phyloP scores from a whole-genome alignment of 2,888 invertebrate species.

The Drosophila maculinotata region DNA sequence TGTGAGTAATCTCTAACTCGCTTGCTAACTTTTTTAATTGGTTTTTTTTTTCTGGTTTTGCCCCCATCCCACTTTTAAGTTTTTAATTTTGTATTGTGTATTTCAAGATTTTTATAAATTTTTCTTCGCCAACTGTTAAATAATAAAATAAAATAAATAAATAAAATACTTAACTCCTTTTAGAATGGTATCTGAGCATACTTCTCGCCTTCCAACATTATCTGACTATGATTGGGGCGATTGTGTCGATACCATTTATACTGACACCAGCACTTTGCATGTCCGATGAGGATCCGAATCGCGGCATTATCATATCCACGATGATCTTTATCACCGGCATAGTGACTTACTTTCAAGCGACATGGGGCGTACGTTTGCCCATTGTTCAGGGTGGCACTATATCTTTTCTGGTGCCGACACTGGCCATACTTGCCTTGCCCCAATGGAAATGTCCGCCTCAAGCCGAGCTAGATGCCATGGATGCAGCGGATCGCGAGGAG shows the following conservation, averaged over 20 bases:
- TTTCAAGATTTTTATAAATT: too few species aligned
- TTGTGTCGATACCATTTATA: slow-evolving; percentile 93
- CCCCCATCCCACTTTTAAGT: too few species aligned
- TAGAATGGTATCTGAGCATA: slow-evolving; percentile 91
- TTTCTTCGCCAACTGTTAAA: too few species aligned
- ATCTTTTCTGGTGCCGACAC: slow-evolving; percentile 91
- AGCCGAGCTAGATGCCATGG: slow-evolving; percentile 86
- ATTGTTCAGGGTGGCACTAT: slow-evolving; percentile 93
- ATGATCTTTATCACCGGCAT: slow-evolving; percentile 94
- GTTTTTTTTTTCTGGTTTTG: too few species aligned
- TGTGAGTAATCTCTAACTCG: not conserved
- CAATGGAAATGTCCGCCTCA: slow-evolving; percentile 89
- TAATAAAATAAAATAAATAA: too few species aligned
- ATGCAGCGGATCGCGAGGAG: slow-evolving; percentile 86
- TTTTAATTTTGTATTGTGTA: too few species aligned
- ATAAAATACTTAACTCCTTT: not conserved
- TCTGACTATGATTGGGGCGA: slow-evolving; percentile 93
- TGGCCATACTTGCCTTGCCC: slow-evolving; percentile 90
- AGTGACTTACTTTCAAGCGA: slow-evolving; percentile 90
- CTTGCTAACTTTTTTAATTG: too few species aligned
- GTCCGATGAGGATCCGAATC: slow-evolving; percentile 90
- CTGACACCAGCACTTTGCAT: slow-evolving; percentile 93
- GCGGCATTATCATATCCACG: slow-evolving; percentile 92
- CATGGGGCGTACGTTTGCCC: slow-evolving; percentile 91
- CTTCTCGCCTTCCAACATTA: slow-evolving; percentile 94